These are phyloP conservation scores for Alligator sinensis DNA, from an alignment of 2,113 vertebrate genomes.

Conservation along the genomic window DNA sequence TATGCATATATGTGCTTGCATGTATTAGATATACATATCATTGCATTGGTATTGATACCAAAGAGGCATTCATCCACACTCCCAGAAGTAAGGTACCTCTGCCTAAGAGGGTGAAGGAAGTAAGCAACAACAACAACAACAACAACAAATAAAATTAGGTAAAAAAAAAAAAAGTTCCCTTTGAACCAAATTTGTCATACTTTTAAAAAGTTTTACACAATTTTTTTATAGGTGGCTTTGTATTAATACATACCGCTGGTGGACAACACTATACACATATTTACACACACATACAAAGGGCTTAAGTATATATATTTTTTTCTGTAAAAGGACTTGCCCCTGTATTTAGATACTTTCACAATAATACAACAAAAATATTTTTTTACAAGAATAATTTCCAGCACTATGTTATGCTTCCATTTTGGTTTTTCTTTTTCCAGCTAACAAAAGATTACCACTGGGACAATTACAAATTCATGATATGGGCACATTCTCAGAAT, in stretches of 20 bases:
- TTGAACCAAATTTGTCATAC: not conserved
- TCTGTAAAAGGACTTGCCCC: not conserved
- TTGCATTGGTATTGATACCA: fast-evolving
- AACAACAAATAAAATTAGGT: not conserved
- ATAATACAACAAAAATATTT: not conserved
- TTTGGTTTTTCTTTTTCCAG: slow-evolving; percentile 36
- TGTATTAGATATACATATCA: no score
- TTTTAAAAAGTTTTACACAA: not conserved
- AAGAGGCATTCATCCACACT: fast-evolving
- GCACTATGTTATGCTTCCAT: slow-evolving; percentile 60
- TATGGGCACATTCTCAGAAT: slow-evolving; percentile 64
- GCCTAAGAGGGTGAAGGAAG: not conserved
- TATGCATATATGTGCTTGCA: fast-evolving
- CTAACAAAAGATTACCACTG: slow-evolving; percentile 69
- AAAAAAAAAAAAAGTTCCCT: not conserved
- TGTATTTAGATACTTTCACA: slow-evolving; percentile 31
- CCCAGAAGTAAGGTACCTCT: not conserved
- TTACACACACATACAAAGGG: not conserved
- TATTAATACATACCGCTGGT: not conserved
- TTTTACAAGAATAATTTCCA: slow-evolving; percentile 48
- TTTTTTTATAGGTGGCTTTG: slow-evolving; percentile 12
- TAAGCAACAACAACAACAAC: fast-evolving
- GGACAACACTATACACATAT: not conserved
- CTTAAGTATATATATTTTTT: not conserved
- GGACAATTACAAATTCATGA: slow-evolving; percentile 72